phyloP scores from a whole-genome alignment of 2,888 invertebrate genomes.

The Nomada ferruginata region DNA sequence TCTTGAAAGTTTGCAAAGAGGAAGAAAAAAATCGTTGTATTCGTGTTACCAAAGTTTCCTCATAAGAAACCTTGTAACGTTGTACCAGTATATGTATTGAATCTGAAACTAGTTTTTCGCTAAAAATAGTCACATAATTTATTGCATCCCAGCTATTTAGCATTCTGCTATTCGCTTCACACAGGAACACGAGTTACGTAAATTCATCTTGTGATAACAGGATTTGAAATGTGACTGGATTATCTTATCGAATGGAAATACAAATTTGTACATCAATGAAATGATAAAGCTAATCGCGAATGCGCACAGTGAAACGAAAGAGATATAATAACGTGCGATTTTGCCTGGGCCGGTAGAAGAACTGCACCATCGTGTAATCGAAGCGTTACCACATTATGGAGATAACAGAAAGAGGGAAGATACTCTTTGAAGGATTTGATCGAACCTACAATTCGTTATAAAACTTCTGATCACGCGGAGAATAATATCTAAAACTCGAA shows the following conservation, averaged over 20 bases:
- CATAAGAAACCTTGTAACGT: background rate
- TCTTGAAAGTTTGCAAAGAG: too few relatives aligned
- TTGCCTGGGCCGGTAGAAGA: background rate
- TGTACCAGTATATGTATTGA: background rate
- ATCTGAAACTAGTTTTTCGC: background rate
- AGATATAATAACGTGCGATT: conserved; percentile 12
- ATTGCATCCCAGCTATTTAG: background rate
- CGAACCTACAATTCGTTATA: conserved; percentile 14
- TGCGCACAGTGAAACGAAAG: background rate
- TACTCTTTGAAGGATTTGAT: conserved; percentile 21
- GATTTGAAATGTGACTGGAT: background rate
- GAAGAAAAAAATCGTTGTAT: too few relatives aligned
- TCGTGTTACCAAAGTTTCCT: too few relatives aligned
- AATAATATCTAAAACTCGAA: background rate
- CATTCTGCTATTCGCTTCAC: background rate
- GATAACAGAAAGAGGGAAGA: conserved; percentile 15
- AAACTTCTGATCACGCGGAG: background rate
- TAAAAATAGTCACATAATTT: conserved; percentile 3
- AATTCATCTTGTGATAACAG: background rate
- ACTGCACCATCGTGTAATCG: background rate
- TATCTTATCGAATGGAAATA: conserved; percentile 25
- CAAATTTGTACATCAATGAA: conserved; percentile 26
- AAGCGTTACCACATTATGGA: conserved; percentile 4
- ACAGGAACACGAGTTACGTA: conserved; percentile 6
- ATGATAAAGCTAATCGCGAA: conserved; percentile 28